phyloP scores from a whole-genome alignment of 2,797 vertebrate species.

The Amniataba percoides region DNA sequence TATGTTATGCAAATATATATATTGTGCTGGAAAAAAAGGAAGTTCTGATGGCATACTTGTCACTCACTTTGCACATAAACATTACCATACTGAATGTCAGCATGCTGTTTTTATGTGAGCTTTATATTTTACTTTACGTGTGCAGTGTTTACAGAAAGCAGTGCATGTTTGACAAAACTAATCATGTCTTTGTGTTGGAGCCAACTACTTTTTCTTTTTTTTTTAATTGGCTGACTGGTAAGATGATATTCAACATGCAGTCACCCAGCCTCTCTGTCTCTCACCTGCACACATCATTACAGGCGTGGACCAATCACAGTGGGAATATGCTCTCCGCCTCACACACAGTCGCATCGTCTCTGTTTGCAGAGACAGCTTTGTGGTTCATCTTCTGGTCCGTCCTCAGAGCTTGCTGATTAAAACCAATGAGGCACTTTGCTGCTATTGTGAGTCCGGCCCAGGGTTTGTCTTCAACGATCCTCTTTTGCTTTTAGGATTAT shows the following conservation, averaged over 20 bases:
- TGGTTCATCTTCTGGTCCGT: constrained; percentile 3
- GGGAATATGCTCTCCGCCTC: neutral
- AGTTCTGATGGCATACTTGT: neutral
- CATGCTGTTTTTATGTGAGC: neutral
- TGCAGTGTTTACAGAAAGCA: constrained; percentile 25
- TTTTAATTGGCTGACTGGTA: constrained; percentile 1
- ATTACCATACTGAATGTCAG: neutral
- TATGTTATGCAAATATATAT: too few species aligned
- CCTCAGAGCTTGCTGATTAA: neutral
- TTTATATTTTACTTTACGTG: neutral
- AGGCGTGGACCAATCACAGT: constrained; percentile 43
- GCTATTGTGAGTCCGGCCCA: neutral
- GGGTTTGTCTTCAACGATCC: neutral
- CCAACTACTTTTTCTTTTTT: neutral
- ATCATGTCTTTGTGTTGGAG: constrained; percentile 6
- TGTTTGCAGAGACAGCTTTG: constrained; percentile 22
- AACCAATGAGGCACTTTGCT: neutral
- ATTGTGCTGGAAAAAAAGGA: too few species aligned
- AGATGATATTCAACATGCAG: constrained; percentile 3
- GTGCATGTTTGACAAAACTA: constrained; percentile 29
- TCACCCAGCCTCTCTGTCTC: neutral
- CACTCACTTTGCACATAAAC: neutral
- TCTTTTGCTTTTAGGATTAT: neutral
- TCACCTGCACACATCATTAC: constrained; percentile 20
- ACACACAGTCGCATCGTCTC: neutral